These are phyloP conservation scores for Druceiella hillmani DNA, from an alignment of 2,888 invertebrate genomes.

Conservation along the genomic window DNA sequence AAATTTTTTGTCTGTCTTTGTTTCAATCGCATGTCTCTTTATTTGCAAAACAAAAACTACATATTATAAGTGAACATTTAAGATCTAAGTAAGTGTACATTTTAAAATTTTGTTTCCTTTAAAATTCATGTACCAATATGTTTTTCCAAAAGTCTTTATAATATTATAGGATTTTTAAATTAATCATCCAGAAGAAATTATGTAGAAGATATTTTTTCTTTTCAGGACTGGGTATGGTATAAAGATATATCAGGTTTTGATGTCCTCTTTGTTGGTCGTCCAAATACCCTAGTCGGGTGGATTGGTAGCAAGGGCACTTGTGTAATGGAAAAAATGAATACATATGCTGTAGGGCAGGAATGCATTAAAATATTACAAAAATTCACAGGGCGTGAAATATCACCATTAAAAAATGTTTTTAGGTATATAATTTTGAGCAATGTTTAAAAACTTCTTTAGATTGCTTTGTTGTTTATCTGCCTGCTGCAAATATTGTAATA, in stretches of 20 bases:
- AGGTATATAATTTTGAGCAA: constrained; percentile 32
- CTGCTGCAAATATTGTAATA: too few species aligned
- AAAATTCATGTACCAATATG: too few species aligned
- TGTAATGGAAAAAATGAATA: constrained; percentile 48
- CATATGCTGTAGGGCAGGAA: constrained; percentile 43
- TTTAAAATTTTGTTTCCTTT: too few species aligned
- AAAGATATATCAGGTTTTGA: constrained; percentile 61
- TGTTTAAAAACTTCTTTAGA: constrained; percentile 5
- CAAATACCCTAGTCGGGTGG: constrained; percentile 58
- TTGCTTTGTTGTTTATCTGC: constrained; percentile 1
- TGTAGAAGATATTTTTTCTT: constrained; percentile 6
- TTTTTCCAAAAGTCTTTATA: too few species aligned
- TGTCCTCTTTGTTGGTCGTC: constrained; percentile 40
- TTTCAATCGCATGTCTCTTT: too few species aligned
- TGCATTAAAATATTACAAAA: constrained; percentile 46
- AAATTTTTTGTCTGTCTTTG: too few species aligned
- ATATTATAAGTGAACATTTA: too few species aligned
- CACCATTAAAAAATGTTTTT: constrained; percentile 39
- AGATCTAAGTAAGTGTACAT: too few species aligned
- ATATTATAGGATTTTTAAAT: too few species aligned
- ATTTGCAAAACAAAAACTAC: too few species aligned
- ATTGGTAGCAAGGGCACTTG: constrained; percentile 57
- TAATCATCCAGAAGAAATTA: background rate
- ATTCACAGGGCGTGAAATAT: constrained; percentile 46
- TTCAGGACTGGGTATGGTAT: constrained; percentile 43